A percentile compares a stretch with the other conserved stretches of the same genome.
phyloP scores from a whole-genome alignment of 2,113 vertebrate genomes.

The Cavia porcellus region DNA sequence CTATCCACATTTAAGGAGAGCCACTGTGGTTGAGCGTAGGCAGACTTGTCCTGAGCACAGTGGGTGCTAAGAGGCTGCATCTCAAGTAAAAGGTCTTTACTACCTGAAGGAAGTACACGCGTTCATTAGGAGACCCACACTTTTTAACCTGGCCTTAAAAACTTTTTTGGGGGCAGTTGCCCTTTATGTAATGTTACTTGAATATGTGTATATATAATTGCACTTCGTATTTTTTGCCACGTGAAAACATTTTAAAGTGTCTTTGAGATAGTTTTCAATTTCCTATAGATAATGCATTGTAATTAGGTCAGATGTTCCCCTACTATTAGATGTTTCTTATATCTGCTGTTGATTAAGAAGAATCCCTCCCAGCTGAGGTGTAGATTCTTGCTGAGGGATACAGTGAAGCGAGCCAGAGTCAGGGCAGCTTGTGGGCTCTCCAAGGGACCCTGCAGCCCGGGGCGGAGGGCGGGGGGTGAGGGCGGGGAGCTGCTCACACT shows the following conservation, averaged over 20 bases:
- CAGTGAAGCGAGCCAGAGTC: background rate
- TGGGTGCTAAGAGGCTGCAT: background rate
- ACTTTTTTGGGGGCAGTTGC: background rate
- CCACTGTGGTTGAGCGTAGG: background rate
- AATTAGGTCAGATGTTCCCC: background rate
- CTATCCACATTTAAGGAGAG: background rate
- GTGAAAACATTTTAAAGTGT: background rate
- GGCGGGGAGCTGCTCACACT: background rate
- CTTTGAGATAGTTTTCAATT: background rate
- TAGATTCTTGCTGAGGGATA: background rate
- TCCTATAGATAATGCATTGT: background rate
- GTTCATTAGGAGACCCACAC: background rate
- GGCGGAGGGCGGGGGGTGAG: too few species aligned
- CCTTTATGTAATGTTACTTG: background rate
- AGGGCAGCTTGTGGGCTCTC: background rate
- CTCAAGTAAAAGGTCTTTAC: background rate
- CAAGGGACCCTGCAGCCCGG: background rate
- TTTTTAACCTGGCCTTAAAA: background rate
- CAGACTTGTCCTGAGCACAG: background rate
- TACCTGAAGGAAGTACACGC: background rate
- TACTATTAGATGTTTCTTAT: background rate
- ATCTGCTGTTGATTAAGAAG: background rate
- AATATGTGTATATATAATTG: background rate
- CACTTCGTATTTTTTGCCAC: slow-evolving; percentile 6
- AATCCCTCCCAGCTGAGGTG: background rate